Evolutionary conservation across 1,140 invertebrate genomes (phyloP), one percentile per base, ranked within the genome.

Genomic region (Lethrus apterus): DNA sequence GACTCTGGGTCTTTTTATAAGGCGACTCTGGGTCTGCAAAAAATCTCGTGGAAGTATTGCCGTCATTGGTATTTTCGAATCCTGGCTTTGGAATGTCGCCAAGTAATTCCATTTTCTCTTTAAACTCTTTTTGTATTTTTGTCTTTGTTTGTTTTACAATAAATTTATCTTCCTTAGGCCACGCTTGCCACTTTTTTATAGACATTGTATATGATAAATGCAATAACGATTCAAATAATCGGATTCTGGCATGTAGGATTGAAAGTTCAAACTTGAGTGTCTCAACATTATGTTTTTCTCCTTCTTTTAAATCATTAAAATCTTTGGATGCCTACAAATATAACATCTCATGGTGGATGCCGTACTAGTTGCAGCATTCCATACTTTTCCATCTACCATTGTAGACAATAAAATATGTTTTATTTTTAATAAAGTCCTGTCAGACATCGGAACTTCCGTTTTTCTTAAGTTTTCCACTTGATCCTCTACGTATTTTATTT

Each of bases 371-470:
- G 62, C 59, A 11, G 62, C 63, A 51, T 68, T 66, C 30, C 60
- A 64, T 9, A 68, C 60, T 50, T 68, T 69, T 7, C 55, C 64
- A 35, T 68, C 64, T 4, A 66, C 48, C 65, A 67, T 69, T 4
- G 60, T 65, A 13, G 18, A 33, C 18, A 29, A n/a, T 11, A 29
- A n/a, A 9, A n/a, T 29, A 11, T 29, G 26, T 11, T 29, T 11
- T 29, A 29, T 11, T n/a, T n/a, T n/a, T n/a, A n/a, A n/a, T n/a
- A n/a, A n/a, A n/a, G n/a, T n/a, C n/a, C n/a, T n/a, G n/a, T n/a
- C n/a, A n/a, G n/a, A n/a, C 8, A 15, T 13, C 8, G 11, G 8
- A 33, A 8, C 31, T 11, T 33, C 31, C 26, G 34, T 32, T 2
- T 38, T 24, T 30, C 29, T 19, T 13, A 55, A 45, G 29, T 30